Conservation (phyloP, 37 sponge, comb jelly and placozoan genomes). For the Cliona cf. orientalis region DNA sequence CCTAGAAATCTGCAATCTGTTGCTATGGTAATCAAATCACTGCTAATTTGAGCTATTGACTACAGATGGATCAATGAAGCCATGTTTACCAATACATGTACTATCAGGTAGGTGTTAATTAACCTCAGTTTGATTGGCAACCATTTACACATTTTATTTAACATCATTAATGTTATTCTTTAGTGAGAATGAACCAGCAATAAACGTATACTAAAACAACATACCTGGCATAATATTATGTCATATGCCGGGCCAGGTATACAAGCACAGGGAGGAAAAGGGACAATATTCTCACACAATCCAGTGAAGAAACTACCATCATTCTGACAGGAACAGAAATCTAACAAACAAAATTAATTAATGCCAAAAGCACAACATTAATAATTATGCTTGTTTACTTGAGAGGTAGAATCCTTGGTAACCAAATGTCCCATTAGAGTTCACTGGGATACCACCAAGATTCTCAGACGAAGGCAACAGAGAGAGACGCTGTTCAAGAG, state of each 20-base stretch:
- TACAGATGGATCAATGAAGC: too few species aligned
- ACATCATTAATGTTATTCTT: background rate
- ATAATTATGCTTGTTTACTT: background rate
- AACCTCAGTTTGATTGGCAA: too few species aligned
- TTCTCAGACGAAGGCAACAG: background rate
- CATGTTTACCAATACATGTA: too few species aligned
- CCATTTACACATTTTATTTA: background rate
- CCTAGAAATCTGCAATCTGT: too few species aligned
- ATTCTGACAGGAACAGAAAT: slow-evolving; percentile 11
- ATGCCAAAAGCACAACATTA: background rate
- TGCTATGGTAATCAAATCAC: too few species aligned
- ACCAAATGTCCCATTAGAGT: background rate
- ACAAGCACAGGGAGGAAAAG: slow-evolving; percentile 10
- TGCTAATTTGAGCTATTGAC: too few species aligned
- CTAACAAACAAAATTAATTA: background rate
- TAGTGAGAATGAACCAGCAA: background rate
- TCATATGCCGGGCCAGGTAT: background rate
- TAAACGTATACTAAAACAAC: too few species aligned
- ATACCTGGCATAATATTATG: background rate
- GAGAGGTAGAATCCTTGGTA: background rate
- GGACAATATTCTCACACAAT: background rate
- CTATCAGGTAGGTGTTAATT: too few species aligned
- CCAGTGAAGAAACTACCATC: background rate
- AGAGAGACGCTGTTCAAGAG: background rate
- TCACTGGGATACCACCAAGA: background rate